Evolutionary conservation across 2,888 invertebrate species (phyloP).

Genomic region (Drosophila quinaria): DNA sequence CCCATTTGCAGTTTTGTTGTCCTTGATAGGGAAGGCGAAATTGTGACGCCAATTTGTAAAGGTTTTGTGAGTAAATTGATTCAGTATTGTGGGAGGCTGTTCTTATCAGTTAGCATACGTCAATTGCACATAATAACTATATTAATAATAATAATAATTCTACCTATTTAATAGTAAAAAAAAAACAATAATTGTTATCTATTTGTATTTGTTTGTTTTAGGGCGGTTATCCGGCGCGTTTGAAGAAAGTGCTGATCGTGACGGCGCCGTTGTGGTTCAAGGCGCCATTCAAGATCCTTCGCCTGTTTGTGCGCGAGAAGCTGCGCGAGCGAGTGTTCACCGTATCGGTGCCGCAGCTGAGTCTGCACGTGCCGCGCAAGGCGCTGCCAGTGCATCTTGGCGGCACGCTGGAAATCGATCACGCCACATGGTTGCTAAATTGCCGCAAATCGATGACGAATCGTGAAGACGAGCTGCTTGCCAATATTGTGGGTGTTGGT

Average conservation of each 20-base stretch:
- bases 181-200: background rate
- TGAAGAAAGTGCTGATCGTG: conserved; percentile 98
- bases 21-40: too few species aligned
- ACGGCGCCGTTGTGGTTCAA: conserved; percentile 99
- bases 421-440: conserved; percentile 93
- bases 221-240: conserved; percentile 98
- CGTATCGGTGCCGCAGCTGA: conserved; percentile 95
- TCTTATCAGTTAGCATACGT: too few species aligned
- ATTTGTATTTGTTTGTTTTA: conserved; percentile 83
- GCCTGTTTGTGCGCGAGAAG: conserved; percentile 98
- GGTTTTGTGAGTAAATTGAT: too few species aligned
- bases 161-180: too few species aligned
- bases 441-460: conserved; percentile 95
- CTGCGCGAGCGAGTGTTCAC: conserved; percentile 97
- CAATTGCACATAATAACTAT: too few species aligned
- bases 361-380: conserved; percentile 94
- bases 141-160: too few species aligned
- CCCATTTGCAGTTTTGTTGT: too few species aligned
- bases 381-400: conserved; percentile 96
- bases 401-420: conserved; percentile 94
- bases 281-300: conserved; percentile 97
- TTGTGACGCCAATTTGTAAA: too few species aligned
- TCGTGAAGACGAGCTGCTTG: conserved; percentile 87
- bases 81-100: too few species aligned
- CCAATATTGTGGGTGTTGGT: conserved; percentile 84